These are phyloP conservation scores for Armadillidium nasatum DNA, from an alignment of 1,140 invertebrate species.

Conservation along the genomic window DNA sequence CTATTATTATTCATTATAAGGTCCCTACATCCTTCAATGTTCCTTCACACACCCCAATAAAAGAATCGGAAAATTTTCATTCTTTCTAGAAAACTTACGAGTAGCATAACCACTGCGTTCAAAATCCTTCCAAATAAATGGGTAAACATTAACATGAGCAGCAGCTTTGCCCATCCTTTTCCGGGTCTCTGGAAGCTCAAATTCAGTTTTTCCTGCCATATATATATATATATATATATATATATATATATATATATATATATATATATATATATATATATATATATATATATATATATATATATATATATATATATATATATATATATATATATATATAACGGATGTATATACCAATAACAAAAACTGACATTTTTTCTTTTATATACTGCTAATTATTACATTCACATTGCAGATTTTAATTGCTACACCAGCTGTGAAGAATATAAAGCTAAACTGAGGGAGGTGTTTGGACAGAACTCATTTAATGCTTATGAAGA, in stretches of 20 bases:
- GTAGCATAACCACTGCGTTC: conserved; percentile 64
- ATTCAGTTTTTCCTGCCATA: conserved; percentile 64
- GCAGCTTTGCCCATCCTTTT: conserved; percentile 64
- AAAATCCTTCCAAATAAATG: conserved; percentile 75
- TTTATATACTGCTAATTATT: no score
- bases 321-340: conserved; percentile 20
- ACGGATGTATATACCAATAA: no score
- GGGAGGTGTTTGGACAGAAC: no score
- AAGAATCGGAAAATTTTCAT: background rate
- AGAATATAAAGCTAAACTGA: no score
- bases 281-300: conserved; percentile 21
- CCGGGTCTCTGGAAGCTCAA: conserved; percentile 78
- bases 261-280: background rate
- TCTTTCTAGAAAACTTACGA: conserved; percentile 43
- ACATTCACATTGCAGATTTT: no score
- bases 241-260: no score
- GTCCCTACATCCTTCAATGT: background rate
- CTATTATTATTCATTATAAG: background rate
- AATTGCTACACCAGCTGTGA: no score
- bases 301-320: conserved; percentile 13
- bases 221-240: no score
- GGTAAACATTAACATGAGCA: conserved; percentile 69
- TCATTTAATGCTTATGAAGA: no score
- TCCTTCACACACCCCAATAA: background rate
- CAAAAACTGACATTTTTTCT: no score